A percentile compares a stretch with the other conserved stretches of the same genome.
Evolutionary conservation across 2,888 invertebrate genomes (phyloP).

Genomic region (Cacoxenus indagator): DNA sequence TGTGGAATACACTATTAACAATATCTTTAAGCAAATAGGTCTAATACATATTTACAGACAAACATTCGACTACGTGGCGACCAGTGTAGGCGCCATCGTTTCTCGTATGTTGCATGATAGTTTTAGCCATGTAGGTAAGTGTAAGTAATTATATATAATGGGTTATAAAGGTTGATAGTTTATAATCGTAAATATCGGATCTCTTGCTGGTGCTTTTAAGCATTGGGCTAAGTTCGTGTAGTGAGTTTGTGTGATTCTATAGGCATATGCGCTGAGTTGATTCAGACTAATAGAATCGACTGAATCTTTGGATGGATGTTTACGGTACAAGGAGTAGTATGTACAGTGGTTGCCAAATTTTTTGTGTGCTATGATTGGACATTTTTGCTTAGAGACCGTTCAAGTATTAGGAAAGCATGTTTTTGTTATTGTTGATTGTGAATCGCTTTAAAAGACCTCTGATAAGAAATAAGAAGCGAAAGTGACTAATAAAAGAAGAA

Average conservation of each 20-base stretch:
- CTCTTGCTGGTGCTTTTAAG: neutral
- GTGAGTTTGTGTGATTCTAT: neutral
- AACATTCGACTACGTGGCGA: constrained; percentile 32
- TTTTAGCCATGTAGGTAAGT: constrained; percentile 2
- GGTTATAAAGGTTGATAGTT: neutral
- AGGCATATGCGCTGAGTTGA: neutral
- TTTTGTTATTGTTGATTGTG: no score
- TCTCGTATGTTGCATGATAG: neutral
- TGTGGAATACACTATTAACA: constrained; percentile 24
- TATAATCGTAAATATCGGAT: neutral
- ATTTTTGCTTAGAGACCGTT: no score
- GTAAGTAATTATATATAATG: constrained; percentile 1
- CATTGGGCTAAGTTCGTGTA: neutral
- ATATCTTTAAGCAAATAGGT: constrained; percentile 41
- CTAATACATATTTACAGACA: constrained; percentile 58
- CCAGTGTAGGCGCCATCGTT: neutral
- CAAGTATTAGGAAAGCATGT: no score
- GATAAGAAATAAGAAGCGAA: no score
- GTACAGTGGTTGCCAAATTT: neutral
- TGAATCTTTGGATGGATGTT: neutral
- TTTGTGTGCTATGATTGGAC: neutral
- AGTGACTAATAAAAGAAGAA: no score
- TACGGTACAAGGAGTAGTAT: neutral
- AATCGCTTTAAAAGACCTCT: no score
- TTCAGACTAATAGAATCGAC: no score